Percentiles rank a stretch among this genome's conserved stretches.
Conservation (phyloP, 2,797 vertebrate species). For the Syncerus caffer region DNA sequence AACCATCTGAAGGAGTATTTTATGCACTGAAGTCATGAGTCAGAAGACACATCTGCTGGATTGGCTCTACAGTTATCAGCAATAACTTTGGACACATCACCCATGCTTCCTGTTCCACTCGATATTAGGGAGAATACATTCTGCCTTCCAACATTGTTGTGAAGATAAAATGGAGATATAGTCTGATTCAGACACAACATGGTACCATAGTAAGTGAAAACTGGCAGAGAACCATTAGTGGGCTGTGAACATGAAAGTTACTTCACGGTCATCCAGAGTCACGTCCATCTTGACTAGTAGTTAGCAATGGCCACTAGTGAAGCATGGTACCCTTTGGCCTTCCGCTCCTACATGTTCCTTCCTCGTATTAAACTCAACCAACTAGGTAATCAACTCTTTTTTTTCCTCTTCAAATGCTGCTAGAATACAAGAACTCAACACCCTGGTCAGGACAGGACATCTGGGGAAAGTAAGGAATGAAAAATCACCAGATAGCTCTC, state of each 20-base stretch:
- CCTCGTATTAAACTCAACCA: neutral
- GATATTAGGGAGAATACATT: neutral
- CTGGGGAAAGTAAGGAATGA: neutral
- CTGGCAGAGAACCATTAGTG: neutral
- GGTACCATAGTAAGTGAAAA: neutral
- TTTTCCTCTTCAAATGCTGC: neutral
- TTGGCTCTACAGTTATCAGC: neutral
- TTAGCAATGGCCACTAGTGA: neutral
- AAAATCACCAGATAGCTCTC: neutral
- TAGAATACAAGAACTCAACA: neutral
- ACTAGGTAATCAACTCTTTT: neutral
- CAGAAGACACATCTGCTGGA: neutral
- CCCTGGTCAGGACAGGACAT: neutral
- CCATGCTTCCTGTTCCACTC: neutral
- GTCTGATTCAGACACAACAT: neutral
- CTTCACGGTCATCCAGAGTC: neutral
- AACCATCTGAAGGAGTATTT: neutral
- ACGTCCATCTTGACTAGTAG: neutral
- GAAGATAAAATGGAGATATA: neutral
- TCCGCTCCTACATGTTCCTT: neutral
- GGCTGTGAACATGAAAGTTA: neutral
- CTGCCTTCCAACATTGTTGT: neutral
- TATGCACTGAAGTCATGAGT: neutral
- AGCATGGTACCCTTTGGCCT: fast-evolving
- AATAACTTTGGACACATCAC: neutral